Percentiles rank a stretch among this genome's conserved stretches.
phyloP scores from a whole-genome alignment of 2,888 invertebrate genomes.

The Microplitis deprimator region DNA sequence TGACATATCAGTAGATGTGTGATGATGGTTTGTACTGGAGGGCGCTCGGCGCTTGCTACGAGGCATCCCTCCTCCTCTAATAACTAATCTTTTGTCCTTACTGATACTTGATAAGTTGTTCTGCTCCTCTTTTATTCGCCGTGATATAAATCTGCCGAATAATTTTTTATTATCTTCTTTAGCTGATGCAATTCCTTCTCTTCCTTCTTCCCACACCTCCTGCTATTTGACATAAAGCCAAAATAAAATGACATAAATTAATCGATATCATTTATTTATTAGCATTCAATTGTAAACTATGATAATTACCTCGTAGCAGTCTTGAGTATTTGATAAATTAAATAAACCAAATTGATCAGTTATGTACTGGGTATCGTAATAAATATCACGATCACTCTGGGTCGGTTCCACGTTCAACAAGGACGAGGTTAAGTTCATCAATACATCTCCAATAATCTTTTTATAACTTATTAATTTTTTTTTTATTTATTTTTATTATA shows the following conservation, averaged over 20 bases:
- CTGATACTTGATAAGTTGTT: conserved; percentile 41
- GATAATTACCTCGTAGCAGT: conserved; percentile 55
- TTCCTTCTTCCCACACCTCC: conserved; percentile 51
- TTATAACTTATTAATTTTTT: not conserved
- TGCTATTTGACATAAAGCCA: not conserved
- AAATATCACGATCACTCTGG: conserved; percentile 61
- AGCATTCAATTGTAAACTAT: not conserved
- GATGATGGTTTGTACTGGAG: conserved; percentile 66
- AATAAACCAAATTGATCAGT: conserved; percentile 59
- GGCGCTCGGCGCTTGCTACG: conserved; percentile 71
- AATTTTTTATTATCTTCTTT: conserved; percentile 15
- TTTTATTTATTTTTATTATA: not conserved
- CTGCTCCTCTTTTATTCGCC: conserved; percentile 39
- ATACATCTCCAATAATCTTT: conserved; percentile 55
- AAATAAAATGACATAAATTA: not conserved
- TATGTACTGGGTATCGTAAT: conserved; percentile 59
- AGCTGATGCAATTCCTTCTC: conserved; percentile 21
- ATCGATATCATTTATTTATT: not conserved
- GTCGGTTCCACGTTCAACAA: conserved; percentile 54
- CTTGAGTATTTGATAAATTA: conserved; percentile 58
- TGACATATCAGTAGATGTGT: conserved; percentile 65
- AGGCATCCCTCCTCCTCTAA: conserved; percentile 69
- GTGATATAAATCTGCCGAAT: conserved; percentile 23
- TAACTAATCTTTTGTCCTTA: conserved; percentile 49
- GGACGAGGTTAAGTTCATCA: conserved; percentile 67